Evolutionary conservation across 2,888 invertebrate species (phyloP).

Genomic region (Pterostichus niger): DNA sequence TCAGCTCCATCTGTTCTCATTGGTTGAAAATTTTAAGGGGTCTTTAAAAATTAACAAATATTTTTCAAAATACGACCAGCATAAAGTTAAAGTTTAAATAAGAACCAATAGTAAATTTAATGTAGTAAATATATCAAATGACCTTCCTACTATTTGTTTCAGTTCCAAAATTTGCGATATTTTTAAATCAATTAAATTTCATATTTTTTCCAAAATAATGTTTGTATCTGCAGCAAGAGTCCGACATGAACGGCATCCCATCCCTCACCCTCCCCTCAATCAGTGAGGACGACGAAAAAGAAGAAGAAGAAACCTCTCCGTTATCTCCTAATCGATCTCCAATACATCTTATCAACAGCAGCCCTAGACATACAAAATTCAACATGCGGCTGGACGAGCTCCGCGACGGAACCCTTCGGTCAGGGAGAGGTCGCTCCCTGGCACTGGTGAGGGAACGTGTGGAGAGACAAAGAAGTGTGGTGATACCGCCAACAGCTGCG

Average conservation of each 20-base stretch:
- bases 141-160: too few relatives aligned
- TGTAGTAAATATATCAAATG: too few relatives aligned
- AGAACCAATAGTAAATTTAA: too few relatives aligned
- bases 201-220: neutral
- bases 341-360: conserved; percentile 78
- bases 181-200: too few relatives aligned
- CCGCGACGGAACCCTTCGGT: conserved; percentile 75
- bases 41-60: too few relatives aligned
- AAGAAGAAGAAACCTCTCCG: conserved; percentile 84
- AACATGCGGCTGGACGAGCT: conserved; percentile 76
- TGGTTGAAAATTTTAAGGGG: too few relatives aligned
- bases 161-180: too few relatives aligned
- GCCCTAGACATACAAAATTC: conserved; percentile 85
- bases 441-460: conserved; percentile 82
- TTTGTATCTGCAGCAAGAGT: conserved; percentile 80
- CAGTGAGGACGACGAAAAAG: conserved; percentile 96
- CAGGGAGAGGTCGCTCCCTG: conserved; percentile 76
- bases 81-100: too few relatives aligned
- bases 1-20: too few relatives aligned
- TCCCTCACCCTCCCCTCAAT: conserved; percentile 94
- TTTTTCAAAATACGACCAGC: too few relatives aligned
- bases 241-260: conserved; percentile 88
- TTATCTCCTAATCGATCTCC: conserved; percentile 84
- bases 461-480: conserved; percentile 84
- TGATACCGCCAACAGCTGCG: conserved; percentile 72